Evolutionary conservation across 2,113 vertebrate genomes (phyloP).

Genomic region (Sapayoa aenigma): DNA sequence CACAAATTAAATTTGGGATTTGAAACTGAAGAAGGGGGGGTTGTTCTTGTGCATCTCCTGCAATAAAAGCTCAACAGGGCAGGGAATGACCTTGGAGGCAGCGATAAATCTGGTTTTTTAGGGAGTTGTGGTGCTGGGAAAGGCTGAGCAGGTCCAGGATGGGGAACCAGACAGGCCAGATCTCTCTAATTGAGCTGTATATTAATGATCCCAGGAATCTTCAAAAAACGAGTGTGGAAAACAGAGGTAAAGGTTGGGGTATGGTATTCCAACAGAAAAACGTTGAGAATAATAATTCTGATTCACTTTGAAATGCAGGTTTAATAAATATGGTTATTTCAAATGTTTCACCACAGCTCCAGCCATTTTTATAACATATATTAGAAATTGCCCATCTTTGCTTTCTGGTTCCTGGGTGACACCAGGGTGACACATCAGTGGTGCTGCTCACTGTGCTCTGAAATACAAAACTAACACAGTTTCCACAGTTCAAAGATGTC

Average conservation of each 20-base stretch:
- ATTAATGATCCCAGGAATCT: rapidly evolving
- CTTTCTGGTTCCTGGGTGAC: background rate
- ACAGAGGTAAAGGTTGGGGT: no score
- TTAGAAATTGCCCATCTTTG: background rate
- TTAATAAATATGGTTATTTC: background rate
- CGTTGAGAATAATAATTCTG: background rate
- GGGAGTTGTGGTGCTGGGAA: background rate
- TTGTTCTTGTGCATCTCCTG: background rate
- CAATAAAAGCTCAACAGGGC: background rate
- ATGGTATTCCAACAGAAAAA: no score
- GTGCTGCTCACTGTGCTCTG: background rate
- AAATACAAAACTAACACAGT: background rate
- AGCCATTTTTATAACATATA: background rate
- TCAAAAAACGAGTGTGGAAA: background rate
- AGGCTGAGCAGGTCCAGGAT: background rate
- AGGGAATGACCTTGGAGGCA: background rate
- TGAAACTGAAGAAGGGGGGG: background rate
- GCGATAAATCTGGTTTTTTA: background rate
- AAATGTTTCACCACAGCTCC: background rate
- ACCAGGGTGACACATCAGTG: background rate
- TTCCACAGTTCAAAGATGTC: background rate
- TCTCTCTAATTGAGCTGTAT: background rate
- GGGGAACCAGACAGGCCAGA: background rate
- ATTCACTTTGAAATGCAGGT: background rate
- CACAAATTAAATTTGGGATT: background rate